phyloP scores from a whole-genome alignment of 2,797 vertebrate species.

The Choloepus didactylus region DNA sequence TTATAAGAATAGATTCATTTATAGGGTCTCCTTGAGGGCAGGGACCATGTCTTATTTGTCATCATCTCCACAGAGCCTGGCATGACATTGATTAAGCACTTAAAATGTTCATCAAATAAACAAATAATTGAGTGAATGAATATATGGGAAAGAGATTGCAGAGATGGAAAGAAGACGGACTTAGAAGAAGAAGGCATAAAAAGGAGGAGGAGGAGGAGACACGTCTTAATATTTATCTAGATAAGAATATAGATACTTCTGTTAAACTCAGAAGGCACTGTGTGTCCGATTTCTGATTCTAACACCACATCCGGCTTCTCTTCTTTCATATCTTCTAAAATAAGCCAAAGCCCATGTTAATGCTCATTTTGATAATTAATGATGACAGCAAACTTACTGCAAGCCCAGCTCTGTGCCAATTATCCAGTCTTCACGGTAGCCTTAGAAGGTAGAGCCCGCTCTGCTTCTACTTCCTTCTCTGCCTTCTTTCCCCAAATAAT shows the following conservation, averaged over 20 bases:
- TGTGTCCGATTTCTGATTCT: background rate
- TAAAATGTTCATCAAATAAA: background rate
- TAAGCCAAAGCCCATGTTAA: background rate
- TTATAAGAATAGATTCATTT: background rate
- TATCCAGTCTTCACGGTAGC: background rate
- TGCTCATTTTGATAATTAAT: background rate
- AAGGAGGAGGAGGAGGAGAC: background rate
- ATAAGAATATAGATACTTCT: background rate
- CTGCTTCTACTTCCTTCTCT: background rate
- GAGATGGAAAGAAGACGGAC: background rate
- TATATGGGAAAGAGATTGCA: background rate
- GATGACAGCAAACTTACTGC: background rate
- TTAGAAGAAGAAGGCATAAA: background rate
- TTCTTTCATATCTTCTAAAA: background rate
- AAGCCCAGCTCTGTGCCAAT: background rate
- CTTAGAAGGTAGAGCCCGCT: background rate
- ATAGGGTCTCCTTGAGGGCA: background rate
- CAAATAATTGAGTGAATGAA: background rate
- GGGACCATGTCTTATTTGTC: background rate
- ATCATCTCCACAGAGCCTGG: background rate
- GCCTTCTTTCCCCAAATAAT: background rate
- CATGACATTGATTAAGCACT: background rate
- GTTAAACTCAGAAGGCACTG: background rate
- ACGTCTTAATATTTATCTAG: background rate
- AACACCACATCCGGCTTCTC: background rate